Conservation (phyloP, 92 coral and sea anemone genomes). For the Virgularia gustaviana region DNA sequence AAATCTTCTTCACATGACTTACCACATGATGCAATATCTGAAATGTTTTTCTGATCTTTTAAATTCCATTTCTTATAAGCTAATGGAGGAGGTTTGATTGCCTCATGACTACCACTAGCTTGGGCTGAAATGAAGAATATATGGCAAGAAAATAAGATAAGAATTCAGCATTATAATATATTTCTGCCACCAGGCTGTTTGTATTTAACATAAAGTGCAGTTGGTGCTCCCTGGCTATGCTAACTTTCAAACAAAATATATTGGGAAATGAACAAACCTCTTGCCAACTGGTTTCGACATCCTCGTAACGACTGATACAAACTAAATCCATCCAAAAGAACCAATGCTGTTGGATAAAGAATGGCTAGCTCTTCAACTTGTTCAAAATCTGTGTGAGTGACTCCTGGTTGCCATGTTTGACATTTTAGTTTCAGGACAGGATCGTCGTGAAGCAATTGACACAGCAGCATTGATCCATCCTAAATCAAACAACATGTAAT, state of each 20-base stretch:
- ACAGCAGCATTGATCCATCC: slow-evolving; percentile 82
- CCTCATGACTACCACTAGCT: slow-evolving; percentile 80
- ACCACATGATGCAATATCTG: slow-evolving; percentile 97
- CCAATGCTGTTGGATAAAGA: slow-evolving; percentile 84
- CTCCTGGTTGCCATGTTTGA: slow-evolving; percentile 93
- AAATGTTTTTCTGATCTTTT: slow-evolving; percentile 75
- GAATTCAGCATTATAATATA: no score
- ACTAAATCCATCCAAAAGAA: slow-evolving; percentile 93
- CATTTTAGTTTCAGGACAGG: slow-evolving; percentile 76
- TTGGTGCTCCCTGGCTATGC: no score
- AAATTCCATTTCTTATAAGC: slow-evolving; percentile 97
- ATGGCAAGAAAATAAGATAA: no score
- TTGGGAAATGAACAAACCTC: slow-evolving; percentile 46
- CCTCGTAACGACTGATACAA: slow-evolving; percentile 97
- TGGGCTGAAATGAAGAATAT: slow-evolving; percentile 58
- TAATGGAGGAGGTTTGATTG: slow-evolving; percentile 81
- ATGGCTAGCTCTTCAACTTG: slow-evolving; percentile 98
- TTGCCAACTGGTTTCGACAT: slow-evolving; percentile 91
- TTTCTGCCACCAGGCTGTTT: no score
- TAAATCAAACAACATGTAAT: neutral
- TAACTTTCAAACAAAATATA: neutral
- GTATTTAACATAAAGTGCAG: no score
- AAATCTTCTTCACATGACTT: neutral
- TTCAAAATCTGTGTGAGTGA: slow-evolving; percentile 70
- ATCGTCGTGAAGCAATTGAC: slow-evolving; percentile 89